phyloP scores from a whole-genome alignment of 1,140 invertebrate genomes.

The Metaphire vulgaris region DNA sequence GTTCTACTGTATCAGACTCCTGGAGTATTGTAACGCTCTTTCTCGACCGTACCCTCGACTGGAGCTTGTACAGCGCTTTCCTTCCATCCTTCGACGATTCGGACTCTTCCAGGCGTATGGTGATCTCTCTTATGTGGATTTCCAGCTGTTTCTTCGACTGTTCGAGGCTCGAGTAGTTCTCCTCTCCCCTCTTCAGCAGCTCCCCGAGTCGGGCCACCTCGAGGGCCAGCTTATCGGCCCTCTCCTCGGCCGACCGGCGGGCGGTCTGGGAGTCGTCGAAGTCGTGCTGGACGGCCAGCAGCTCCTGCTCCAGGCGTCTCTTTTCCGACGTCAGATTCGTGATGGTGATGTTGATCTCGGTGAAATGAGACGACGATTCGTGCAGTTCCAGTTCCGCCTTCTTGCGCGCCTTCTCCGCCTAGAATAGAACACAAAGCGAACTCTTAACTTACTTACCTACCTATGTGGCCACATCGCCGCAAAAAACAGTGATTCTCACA shows the following conservation, averaged over 20 bases:
- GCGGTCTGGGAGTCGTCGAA: slow-evolving; percentile 84
- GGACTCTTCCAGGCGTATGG: slow-evolving; percentile 50
- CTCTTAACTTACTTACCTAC: neutral
- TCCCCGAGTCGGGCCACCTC: slow-evolving; percentile 47
- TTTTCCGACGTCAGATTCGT: slow-evolving; percentile 6
- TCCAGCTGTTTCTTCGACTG: slow-evolving; percentile 50
- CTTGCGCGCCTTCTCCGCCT: slow-evolving; percentile 12
- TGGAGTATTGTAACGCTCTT: neutral
- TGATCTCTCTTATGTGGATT: slow-evolving; percentile 52
- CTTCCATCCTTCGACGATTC: slow-evolving; percentile 51
- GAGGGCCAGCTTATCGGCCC: slow-evolving; percentile 41
- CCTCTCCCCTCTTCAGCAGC: slow-evolving; percentile 50
- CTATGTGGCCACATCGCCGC: no score
- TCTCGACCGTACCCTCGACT: slow-evolving; percentile 42
- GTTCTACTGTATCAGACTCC: neutral
- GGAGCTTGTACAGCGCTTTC: slow-evolving; percentile 49
- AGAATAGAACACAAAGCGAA: neutral
- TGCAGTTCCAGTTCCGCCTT: slow-evolving; percentile 1
- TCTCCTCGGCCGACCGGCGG: slow-evolving; percentile 47
- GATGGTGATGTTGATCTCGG: slow-evolving; percentile 18
- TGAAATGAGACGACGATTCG: slow-evolving; percentile 6
- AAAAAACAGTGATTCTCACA: no score
- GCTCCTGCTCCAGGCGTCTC: neutral
- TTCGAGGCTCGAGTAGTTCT: slow-evolving; percentile 53
- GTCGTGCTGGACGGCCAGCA: slow-evolving; percentile 1